These are phyloP conservation scores for Cyphomyrus plagiostoma DNA, from an alignment of 2,113 vertebrate genomes.

Conservation along the genomic window DNA sequence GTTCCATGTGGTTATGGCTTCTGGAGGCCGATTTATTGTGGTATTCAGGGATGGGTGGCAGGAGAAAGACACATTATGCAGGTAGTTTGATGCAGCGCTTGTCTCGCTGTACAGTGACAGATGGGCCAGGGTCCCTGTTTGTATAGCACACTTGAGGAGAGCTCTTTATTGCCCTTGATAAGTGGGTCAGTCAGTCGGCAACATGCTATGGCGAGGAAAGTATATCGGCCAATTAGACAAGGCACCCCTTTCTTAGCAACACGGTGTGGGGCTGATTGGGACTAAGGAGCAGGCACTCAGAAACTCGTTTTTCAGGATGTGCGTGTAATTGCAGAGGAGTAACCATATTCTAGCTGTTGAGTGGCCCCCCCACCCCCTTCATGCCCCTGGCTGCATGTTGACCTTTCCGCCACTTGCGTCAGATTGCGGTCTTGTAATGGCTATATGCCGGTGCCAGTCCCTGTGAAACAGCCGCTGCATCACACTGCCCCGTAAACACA, in stretches of 20 bases:
- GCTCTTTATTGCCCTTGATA: conserved; percentile 17
- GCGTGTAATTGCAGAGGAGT: conserved; percentile 68
- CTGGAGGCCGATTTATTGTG: neutral
- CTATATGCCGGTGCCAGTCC: conserved; percentile 1
- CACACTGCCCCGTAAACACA: neutral
- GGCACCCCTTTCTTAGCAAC: conserved; percentile 54
- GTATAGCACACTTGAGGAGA: neutral
- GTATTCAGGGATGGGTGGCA: neutral
- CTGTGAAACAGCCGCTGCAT: neutral
- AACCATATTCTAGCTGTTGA: conserved; percentile 55
- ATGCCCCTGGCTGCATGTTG: conserved; percentile 56
- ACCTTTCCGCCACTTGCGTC: conserved; percentile 55
- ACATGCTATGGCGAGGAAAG: conserved; percentile 49
- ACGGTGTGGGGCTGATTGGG: conserved; percentile 64
- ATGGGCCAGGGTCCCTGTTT: conserved; percentile 28
- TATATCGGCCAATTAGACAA: conserved; percentile 64
- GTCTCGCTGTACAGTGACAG: neutral
- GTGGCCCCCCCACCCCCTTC: conserved; percentile 43
- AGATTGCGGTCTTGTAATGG: conserved; percentile 39
- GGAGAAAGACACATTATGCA: neutral
- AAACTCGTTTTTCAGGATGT: conserved; percentile 60
- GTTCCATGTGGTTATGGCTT: neutral
- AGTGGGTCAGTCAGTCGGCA: conserved; percentile 36
- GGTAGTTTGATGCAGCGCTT: neutral
- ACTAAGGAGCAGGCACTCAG: conserved; percentile 56